Base-by-base conservation (phyloP, 1,140 invertebrate species). In the Ostrea denselamellosa region DNA sequence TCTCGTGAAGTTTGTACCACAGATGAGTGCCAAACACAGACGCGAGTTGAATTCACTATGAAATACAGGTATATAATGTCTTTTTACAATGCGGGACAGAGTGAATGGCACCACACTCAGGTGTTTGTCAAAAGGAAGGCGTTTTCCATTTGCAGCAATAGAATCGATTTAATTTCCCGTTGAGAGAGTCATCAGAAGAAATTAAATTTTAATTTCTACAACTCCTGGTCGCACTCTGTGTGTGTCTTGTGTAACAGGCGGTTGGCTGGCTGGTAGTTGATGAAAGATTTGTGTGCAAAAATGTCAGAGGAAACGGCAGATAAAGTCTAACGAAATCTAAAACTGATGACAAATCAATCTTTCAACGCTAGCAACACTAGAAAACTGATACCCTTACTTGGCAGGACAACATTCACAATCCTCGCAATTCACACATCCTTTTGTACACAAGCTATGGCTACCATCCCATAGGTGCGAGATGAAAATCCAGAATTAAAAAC, bases 21-120 rank as follows among this genome's bases (percentile, higher is more conserved):
- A 62, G 84, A 62, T 83, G 28, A 77, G 51, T 25, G 83, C 65
- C 65, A 65, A 71, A 86, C 56, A 54, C 22, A 58, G 53, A 81
- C 56, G 83, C 54, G n/a, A 34, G 44, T 81, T 77, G 85, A 83
- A 62, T 44, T 85, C 52, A 53, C 12, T 14, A 52, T 52, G 85
- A 85, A 86, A 86, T 85, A 89, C 71, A 68, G 58, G 85, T 86
- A 89, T 89, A 44, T 85, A 81, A 71, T 83, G 62, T 84, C 82
- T 58, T 58, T 87, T 83, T 54, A 81, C 51, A 87, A 87, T 83
- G 51, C 34, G 54, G 53, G 81, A 52, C 28, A 87, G 62, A 68
- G 34, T 84, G 56, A 83, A 62, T 87, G 17, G 56, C 62, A 62
- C 34, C 34, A 81, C 34, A 62, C 68, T 87, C 53, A 82, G 71